Percentiles rank a stretch among this genome's conserved stretches.
These are phyloP conservation scores for Pithys albifrons DNA, from an alignment of 2,113 vertebrate genomes.

Conservation along the genomic window DNA sequence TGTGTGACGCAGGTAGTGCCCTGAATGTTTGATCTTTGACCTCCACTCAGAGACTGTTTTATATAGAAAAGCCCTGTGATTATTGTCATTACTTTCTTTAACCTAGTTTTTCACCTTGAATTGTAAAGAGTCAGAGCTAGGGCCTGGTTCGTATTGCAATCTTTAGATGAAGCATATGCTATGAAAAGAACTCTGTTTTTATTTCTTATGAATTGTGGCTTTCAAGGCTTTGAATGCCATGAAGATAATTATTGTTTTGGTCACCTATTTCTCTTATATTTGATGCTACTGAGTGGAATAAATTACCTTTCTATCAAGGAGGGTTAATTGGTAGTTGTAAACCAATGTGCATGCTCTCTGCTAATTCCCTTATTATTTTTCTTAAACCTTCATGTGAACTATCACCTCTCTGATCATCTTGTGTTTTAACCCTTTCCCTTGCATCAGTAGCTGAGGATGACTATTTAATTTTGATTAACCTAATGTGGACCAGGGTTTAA, in stretches of 20 bases:
- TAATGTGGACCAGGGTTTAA: neutral
- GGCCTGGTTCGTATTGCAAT: constrained; percentile 78
- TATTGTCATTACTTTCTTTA: constrained; percentile 77
- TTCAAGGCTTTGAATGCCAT: constrained; percentile 72
- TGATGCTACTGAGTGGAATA: constrained; percentile 74
- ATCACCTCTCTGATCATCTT: constrained; percentile 15
- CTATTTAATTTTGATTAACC: neutral
- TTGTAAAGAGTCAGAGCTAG: constrained; percentile 77
- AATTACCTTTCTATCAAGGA: constrained; percentile 76
- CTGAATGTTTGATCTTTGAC: constrained; percentile 77
- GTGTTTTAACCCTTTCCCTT: constrained; percentile 66
- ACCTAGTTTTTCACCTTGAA: constrained; percentile 76
- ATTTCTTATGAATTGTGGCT: constrained; percentile 78
- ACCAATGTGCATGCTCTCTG: constrained; percentile 35
- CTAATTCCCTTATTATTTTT: constrained; percentile 64
- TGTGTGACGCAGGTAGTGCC: constrained; percentile 63
- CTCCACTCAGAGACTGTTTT: constrained; percentile 75
- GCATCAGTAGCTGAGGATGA: neutral
- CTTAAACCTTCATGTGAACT: constrained; percentile 54
- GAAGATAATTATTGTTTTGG: constrained; percentile 79
- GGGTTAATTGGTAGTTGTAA: constrained; percentile 76
- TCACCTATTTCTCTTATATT: constrained; percentile 72
- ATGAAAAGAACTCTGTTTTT: constrained; percentile 79
- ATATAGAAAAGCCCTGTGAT: constrained; percentile 82
- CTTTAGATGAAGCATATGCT: constrained; percentile 74